Conservation (phyloP, 2,888 invertebrate species). For the Nomada goodeniana region DNA sequence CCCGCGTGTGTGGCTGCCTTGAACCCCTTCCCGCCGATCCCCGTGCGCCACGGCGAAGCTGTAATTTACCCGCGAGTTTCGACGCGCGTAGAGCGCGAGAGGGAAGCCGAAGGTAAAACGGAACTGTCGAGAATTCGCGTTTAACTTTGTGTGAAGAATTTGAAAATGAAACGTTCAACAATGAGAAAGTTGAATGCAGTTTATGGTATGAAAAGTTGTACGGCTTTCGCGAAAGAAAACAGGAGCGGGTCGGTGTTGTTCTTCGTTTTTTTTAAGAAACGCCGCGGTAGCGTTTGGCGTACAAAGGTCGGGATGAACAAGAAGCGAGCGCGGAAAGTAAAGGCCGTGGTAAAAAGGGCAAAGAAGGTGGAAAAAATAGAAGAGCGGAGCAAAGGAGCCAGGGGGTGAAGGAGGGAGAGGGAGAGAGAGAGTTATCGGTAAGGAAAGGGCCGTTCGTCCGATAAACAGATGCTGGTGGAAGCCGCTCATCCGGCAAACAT, state of each 20-base stretch:
- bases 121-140: not conserved
- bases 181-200: conserved; percentile 11
- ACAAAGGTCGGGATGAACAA: conserved; percentile 9
- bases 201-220: conserved; percentile 25
- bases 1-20: not conserved
- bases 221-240: not conserved
- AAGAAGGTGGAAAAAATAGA: conserved; percentile 22
- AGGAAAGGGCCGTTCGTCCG: conserved; percentile 74
- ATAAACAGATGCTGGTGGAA: conserved; percentile 79
- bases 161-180: conserved; percentile 36
- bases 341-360: conserved; percentile 20
- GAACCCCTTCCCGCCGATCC: too few relatives aligned
- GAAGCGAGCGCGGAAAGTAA: conserved; percentile 21
- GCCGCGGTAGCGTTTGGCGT: conserved; percentile 7
- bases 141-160: conserved; percentile 25
- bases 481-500: conserved; percentile 78
- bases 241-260: not conserved
- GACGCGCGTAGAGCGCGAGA: conserved; percentile 9
- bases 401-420: conserved; percentile 8
- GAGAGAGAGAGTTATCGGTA: conserved; percentile 59
- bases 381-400: conserved; percentile 40
- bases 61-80: conserved; percentile 29
- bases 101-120: not conserved
- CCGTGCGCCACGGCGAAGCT: not conserved
- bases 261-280: conserved; percentile 12